Evolutionary conservation across 2,113 vertebrate species (phyloP).

Genomic region (Calidris pygmaea): DNA sequence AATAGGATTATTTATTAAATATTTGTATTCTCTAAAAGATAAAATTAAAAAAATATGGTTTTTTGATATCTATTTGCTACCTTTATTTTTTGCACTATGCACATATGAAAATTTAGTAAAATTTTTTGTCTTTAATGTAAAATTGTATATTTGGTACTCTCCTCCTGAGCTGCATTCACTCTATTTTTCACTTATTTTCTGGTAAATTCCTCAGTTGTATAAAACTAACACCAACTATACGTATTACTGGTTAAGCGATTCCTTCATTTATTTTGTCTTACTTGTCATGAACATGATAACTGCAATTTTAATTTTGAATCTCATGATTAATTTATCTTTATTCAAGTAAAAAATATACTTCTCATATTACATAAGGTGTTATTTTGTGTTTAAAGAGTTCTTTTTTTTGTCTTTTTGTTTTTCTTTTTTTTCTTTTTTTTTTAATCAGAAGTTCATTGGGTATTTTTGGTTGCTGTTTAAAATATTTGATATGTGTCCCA

Average conservation of each 20-base stretch:
- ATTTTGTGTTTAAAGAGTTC: background rate
- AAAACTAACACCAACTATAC: background rate
- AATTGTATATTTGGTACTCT: background rate
- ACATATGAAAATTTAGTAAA: background rate
- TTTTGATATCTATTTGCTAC: background rate
- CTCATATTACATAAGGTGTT: background rate
- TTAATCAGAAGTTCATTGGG: background rate
- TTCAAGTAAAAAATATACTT: background rate
- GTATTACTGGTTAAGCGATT: background rate
- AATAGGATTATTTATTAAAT: background rate
- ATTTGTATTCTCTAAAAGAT: background rate
- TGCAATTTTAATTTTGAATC: background rate
- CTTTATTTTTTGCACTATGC: background rate
- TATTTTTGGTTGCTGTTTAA: background rate
- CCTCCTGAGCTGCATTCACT: background rate
- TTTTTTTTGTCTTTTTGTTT: background rate
- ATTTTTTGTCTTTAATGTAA: background rate
- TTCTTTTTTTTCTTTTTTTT: too few relatives aligned
- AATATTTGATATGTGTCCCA: accelerated
- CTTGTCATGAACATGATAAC: background rate
- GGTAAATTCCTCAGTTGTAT: background rate
- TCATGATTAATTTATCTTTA: background rate
- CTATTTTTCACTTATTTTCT: background rate
- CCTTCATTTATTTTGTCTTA: background rate
- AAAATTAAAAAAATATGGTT: background rate